phyloP scores from a whole-genome alignment of 30 jellyfish, hydroid and myxozoan genomes.

The Hydra vulgaris region DNA sequence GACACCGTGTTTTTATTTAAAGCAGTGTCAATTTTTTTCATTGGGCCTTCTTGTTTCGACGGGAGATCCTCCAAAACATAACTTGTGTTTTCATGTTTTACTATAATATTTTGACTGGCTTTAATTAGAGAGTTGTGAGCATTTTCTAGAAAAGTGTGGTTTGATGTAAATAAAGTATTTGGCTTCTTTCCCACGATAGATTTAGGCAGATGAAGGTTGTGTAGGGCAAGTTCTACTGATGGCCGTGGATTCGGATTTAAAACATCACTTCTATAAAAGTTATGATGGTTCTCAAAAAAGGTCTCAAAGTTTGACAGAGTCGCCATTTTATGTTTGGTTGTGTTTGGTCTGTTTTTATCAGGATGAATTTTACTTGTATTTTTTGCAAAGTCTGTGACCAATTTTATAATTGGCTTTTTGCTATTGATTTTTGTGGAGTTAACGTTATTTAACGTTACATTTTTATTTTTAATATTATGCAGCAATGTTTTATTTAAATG shows the following conservation, averaged over 20 bases:
- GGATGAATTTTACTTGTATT: background rate
- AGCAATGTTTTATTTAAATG: background rate
- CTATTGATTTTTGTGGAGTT: background rate
- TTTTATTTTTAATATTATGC: background rate
- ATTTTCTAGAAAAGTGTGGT: background rate
- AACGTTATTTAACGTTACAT: background rate
- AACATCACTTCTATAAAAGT: background rate
- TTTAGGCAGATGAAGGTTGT: conserved; percentile 4
- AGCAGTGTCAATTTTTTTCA: background rate
- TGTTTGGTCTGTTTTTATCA: background rate
- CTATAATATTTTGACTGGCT: background rate
- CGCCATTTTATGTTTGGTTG: background rate
- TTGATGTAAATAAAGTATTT: background rate
- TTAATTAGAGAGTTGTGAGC: background rate
- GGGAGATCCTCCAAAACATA: background rate
- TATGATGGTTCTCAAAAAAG: background rate
- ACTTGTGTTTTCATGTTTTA: background rate
- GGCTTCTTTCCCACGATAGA: background rate
- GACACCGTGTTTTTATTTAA: background rate
- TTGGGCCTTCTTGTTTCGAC: background rate
- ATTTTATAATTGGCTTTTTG: too few species aligned
- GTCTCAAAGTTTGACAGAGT: background rate
- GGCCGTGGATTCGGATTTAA: conserved; percentile 24
- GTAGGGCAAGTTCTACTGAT: conserved; percentile 5
- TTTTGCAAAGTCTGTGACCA: background rate